Evolutionary conservation across 2,113 vertebrate species (phyloP), one percentile per base, ranked within the genome.

Genomic region (Pteropus alecto): DNA sequence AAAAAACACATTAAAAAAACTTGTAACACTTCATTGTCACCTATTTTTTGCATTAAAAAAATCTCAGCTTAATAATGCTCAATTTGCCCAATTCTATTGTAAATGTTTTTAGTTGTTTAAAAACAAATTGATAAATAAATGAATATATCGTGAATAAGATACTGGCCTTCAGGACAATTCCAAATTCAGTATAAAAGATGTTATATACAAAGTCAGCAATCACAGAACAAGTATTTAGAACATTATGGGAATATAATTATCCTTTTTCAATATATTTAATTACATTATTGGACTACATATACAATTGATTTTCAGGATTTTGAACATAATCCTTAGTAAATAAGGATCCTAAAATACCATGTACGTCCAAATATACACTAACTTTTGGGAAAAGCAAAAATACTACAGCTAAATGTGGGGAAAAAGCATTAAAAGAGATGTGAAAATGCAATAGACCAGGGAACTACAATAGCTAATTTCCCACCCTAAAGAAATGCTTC

Each of bases 1-100:
- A 65, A 90, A 90, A 87, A 6, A n/a, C 7, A 87, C 60, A 86
- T 78, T 88, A 94, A 93, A 96, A 95, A 70, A 87, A 33, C 24
- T 67, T 11, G 1, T 24, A 93, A 77, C 54, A 82, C 30, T 84
- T 88, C 21, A 26, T 1, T 83, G 61, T 83, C 35, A 93, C 5
- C 74, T 8, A 38, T 24, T 65, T 83, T 68, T 60, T 85, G 26
- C 70, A 51, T 81, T 35, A 14, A 93, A 90, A 92, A 90, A 70
- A 61, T 83, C 28, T 54, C 16, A 85, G 54, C 9, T 94, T 70
- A 94, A 81, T 78, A 87, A 67, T 30, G 82, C 3, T 51, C 60
- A 89, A 90, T 77, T 87, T 79, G 51, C 4, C 30, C 16, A 83
- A 56, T 91, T 93, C 92, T 70, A 10, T 58, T 56, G 5, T 78